phyloP scores from a whole-genome alignment of 2,113 vertebrate genomes.

The Nicator chloris region DNA sequence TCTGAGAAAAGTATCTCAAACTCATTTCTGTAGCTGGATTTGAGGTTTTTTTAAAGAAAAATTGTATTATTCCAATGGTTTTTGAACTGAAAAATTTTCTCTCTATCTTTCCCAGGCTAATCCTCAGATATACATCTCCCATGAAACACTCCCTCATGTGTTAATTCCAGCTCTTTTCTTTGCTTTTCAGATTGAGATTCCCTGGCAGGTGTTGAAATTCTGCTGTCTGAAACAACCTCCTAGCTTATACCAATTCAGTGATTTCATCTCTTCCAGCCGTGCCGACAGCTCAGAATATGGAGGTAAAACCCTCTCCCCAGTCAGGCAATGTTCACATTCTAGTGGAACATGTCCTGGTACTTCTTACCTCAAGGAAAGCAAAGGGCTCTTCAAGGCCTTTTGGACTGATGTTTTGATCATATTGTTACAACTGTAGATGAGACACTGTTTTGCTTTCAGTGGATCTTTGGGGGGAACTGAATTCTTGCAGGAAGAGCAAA shows the following conservation, averaged over 20 bases:
- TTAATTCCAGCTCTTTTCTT: neutral
- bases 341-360: neutral
- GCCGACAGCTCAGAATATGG: neutral
- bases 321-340: rapidly evolving
- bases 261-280: neutral
- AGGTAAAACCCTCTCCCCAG: neutral
- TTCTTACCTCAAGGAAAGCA: neutral
- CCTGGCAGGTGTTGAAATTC: neutral
- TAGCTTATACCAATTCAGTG: neutral
- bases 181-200: neutral
- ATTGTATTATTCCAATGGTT: neutral
- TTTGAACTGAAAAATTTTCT: neutral
- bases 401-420: neutral
- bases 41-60: neutral
- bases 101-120: neutral
- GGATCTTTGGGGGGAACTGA: neutral
- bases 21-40: neutral
- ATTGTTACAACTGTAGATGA: neutral
- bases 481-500: neutral
- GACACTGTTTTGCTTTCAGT: neutral
- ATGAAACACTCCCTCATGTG: neutral
- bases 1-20: neutral
- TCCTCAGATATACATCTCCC: neutral
- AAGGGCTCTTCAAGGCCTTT: neutral
- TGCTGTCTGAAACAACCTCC: neutral